Conservation (phyloP, 2,113 vertebrate species). For the Circaetus cinerascens region DNA sequence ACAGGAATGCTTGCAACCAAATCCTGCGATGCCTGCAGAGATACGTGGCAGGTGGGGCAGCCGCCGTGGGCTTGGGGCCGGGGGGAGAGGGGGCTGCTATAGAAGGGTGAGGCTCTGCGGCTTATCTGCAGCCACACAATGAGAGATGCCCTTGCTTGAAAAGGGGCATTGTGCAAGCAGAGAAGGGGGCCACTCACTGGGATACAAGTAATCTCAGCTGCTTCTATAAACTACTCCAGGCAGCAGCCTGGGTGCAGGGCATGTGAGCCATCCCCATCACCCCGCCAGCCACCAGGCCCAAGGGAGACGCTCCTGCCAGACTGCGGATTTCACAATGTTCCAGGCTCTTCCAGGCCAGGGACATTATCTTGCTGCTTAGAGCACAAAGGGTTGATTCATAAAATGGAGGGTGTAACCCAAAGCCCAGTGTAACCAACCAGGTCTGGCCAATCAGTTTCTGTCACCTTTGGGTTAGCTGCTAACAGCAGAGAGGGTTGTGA, state of each 20-base stretch:
- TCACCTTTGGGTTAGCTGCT: neutral
- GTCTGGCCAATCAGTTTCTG: neutral
- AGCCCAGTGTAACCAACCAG: neutral
- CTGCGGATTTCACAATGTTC: neutral
- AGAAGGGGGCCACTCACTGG: neutral
- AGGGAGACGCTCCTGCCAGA: neutral
- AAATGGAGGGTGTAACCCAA: neutral
- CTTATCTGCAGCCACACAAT: constrained; percentile 40
- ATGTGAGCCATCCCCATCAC: neutral
- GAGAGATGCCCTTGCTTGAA: neutral
- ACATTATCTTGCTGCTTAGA: neutral
- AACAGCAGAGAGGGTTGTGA: neutral
- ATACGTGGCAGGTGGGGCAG: neutral
- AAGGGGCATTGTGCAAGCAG: neutral
- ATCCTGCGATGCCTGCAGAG: neutral
- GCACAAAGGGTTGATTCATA: neutral
- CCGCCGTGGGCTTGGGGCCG: accelerated
- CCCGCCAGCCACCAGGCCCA: neutral
- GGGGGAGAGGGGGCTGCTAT: neutral
- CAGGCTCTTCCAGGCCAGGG: neutral
- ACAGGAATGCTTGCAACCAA: neutral
- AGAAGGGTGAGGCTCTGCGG: neutral
- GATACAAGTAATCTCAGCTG: neutral
- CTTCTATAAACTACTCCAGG: neutral
- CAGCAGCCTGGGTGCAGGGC: accelerated